phyloP scores from a whole-genome alignment of 2,888 invertebrate species.

The Pammene aurita region DNA sequence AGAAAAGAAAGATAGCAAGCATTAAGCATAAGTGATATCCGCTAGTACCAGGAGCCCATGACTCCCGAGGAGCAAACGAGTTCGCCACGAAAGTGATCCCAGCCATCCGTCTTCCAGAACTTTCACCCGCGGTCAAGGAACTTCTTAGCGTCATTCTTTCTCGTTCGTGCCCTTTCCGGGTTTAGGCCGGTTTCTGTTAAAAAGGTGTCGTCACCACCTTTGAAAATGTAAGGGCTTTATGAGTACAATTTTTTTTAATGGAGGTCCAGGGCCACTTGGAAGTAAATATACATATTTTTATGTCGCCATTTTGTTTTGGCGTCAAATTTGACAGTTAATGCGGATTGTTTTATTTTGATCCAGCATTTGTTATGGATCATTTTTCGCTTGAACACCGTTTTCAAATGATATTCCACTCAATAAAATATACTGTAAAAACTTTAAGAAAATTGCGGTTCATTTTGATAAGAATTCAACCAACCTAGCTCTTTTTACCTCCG shows the following conservation, averaged over 20 bases:
- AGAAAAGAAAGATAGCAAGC: background rate
- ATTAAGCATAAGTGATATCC: background rate
- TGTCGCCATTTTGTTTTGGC: too few relatives aligned
- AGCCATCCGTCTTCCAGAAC: constrained; percentile 21
- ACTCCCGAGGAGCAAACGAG: background rate
- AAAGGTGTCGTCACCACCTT: background rate
- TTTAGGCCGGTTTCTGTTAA: background rate
- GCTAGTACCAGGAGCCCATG: constrained; percentile 17
- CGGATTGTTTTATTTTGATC: too few relatives aligned
- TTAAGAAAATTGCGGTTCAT: too few relatives aligned
- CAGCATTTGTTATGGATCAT: too few relatives aligned
- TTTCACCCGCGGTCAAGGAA: constrained; percentile 25
- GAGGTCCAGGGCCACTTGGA: background rate
- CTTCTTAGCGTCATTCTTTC: constrained; percentile 18
- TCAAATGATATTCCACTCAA: too few relatives aligned
- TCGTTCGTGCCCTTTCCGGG: constrained; percentile 15
- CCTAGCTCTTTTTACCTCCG: too few relatives aligned
- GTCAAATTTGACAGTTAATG: too few relatives aligned
- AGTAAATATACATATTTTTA: too few relatives aligned
- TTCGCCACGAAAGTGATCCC: constrained; percentile 27
- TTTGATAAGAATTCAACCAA: too few relatives aligned
- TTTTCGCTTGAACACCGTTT: too few relatives aligned
- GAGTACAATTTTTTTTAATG: background rate
- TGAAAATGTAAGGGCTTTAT: background rate
- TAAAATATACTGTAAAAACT: too few relatives aligned